Evolutionary conservation across 2,113 vertebrate species (phyloP).

Genomic region (Microcebus murinus): DNA sequence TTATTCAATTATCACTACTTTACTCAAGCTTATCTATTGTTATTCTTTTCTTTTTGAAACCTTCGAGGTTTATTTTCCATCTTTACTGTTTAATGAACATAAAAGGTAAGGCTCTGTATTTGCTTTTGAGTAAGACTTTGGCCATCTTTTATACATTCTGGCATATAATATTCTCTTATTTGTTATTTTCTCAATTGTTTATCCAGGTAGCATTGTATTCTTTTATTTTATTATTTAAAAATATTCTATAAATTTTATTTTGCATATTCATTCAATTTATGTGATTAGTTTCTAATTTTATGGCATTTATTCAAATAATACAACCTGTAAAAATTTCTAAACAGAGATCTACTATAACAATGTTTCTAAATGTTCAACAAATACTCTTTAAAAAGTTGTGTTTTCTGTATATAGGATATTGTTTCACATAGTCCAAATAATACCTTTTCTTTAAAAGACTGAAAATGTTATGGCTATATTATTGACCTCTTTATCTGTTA

Average conservation of each 20-base stretch:
- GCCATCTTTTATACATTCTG: background rate
- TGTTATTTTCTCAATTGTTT: background rate
- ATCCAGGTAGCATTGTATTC: background rate
- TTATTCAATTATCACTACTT: background rate
- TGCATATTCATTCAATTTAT: background rate
- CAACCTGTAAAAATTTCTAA: background rate
- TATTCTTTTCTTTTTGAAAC: background rate
- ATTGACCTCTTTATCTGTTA: background rate
- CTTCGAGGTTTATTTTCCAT: background rate
- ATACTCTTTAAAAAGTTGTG: background rate
- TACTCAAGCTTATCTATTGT: background rate
- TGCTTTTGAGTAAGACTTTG: slow-evolving; percentile 16
- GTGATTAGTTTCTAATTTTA: background rate
- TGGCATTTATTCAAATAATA: background rate
- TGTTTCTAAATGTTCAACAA: background rate
- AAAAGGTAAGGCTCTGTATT: background rate
- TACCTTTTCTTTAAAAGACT: background rate
- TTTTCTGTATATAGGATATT: background rate
- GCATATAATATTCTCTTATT: background rate
- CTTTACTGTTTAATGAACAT: background rate
- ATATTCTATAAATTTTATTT: background rate
- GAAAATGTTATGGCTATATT: background rate
- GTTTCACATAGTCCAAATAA: background rate
- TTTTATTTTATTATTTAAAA: slow-evolving; percentile 18
- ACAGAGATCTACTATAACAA: background rate